Base-by-base conservation (phyloP, 2,797 vertebrate species). In the Clarias fuscus region DNA sequence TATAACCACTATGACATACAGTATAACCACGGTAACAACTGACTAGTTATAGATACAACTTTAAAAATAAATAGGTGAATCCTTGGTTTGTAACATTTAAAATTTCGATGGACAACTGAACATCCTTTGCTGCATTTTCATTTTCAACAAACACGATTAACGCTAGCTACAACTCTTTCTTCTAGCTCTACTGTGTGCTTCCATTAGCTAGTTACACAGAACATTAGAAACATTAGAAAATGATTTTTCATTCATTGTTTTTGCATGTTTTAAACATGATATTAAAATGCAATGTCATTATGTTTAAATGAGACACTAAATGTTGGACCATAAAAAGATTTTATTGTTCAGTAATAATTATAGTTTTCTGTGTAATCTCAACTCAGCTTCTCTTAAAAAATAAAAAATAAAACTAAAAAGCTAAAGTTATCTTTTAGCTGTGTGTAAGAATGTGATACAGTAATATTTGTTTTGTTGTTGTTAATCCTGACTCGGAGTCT, bases 401-500 rank as follows among this genome's bases (percentile, higher is more conserved):
- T 33, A 33, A 33, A 43, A 43, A 43, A 0, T 8, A 48, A 48
- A 48, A 48, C 10, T 48, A 48, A 48, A 48, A 48, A 48, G 48
- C 48, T 48, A 48, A 48, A 48, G 8, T 48, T 27, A 33, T 30
- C 20, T 30, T 77, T 56, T 30, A 56, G 15, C 48, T 77, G 8
- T 18, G 58, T 1, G 48, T 58, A 76, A 59, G 2, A 58, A 56
- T 7, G 8, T 59, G 56, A 22, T 58, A 33, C 33, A 33, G 33
- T 33, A 33, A 61, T 4, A 24, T 62, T 61, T 48, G 48, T 2
- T 53, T 53, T 53, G 48, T 37, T 11, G 5, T 5, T 53, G 48
- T 79, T 79, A 62, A 40, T 79, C 58, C 58, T 79, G 59, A 80
- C 59, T n/a, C 33, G 48, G 64, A 87, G 65, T 59, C 76, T 58